Evolutionary conservation across 2,888 invertebrate genomes (phyloP).

Genomic region (Thelaira solivaga): DNA sequence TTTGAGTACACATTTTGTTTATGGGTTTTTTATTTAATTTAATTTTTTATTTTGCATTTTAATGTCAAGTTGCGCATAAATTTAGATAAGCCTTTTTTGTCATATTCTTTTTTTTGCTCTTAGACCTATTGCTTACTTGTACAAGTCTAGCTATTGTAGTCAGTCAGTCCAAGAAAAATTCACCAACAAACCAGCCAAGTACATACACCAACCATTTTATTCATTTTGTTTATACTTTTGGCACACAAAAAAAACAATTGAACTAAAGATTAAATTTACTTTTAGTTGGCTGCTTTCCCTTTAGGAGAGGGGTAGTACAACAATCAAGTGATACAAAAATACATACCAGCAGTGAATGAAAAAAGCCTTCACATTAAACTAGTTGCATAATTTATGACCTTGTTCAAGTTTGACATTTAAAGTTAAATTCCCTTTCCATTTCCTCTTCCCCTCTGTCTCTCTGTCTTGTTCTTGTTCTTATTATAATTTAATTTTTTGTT

Average conservation of each 20-base stretch:
- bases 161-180: not conserved
- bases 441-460: not conserved
- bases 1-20: no score
- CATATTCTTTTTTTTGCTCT: not conserved
- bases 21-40: no score
- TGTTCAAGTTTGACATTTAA: conserved; percentile 58
- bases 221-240: not conserved
- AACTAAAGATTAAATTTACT: conserved; percentile 9
- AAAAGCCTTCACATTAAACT: conserved; percentile 7
- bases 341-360: not conserved
- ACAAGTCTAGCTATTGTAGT: not conserved
- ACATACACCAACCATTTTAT: conserved; percentile 9
- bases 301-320: not conserved
- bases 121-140: not conserved
- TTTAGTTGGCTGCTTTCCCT: not conserved
- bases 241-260: not conserved
- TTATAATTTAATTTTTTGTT: not conserved
- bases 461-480: not conserved
- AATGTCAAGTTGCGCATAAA: conserved; percentile 50
- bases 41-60: conserved; percentile 24
- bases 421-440: conserved; percentile 37
- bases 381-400: conserved; percentile 60
- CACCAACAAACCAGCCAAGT: conserved; percentile 16
- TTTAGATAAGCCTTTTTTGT: conserved; percentile 31
- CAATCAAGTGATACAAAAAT: not conserved